Evolutionary conservation across 2,797 vertebrate species (phyloP).

Genomic region (Poecilia velifera): DNA sequence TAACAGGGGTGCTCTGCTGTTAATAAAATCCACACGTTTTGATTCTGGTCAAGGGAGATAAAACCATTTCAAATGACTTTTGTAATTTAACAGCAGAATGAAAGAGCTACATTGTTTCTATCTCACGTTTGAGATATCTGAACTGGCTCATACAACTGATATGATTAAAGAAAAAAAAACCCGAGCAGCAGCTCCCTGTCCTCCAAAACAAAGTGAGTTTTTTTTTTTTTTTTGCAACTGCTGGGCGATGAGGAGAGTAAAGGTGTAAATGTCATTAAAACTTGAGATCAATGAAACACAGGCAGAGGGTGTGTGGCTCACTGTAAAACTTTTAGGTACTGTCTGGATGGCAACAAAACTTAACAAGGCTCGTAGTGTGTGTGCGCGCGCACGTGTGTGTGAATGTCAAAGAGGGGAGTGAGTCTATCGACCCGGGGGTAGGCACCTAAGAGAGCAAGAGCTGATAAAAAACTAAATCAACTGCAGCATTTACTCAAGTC

Average conservation of each 20-base stretch:
- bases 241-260: slow-evolving; percentile 16
- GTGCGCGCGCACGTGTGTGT: not conserved
- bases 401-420: not conserved
- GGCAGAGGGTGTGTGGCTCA: slow-evolving; percentile 18
- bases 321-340: slow-evolving; percentile 27
- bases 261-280: slow-evolving; percentile 49
- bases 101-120: slow-evolving; percentile 16
- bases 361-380: slow-evolving; percentile 32
- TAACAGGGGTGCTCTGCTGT: slow-evolving; percentile 44
- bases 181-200: not conserved
- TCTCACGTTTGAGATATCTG: not conserved
- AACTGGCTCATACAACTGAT: slow-evolving; percentile 19
- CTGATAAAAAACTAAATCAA: slow-evolving; percentile 11
- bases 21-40: slow-evolving; percentile 56
- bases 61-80: slow-evolving; percentile 12
- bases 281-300: slow-evolving; percentile 35
- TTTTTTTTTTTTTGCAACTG: not conserved
- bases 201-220: not conserved
- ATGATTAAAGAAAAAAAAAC: slow-evolving; percentile 24
- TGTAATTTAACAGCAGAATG: slow-evolving; percentile 15
- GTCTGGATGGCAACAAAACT: slow-evolving; percentile 30
- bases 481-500: not conserved
- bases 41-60: slow-evolving; percentile 29
- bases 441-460: slow-evolving; percentile 12
- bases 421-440: not conserved